Percentiles rank a stretch among this genome's conserved stretches.
These are phyloP conservation scores for Cepaea nemoralis DNA, from an alignment of 1,140 invertebrate genomes.

Conservation along the genomic window DNA sequence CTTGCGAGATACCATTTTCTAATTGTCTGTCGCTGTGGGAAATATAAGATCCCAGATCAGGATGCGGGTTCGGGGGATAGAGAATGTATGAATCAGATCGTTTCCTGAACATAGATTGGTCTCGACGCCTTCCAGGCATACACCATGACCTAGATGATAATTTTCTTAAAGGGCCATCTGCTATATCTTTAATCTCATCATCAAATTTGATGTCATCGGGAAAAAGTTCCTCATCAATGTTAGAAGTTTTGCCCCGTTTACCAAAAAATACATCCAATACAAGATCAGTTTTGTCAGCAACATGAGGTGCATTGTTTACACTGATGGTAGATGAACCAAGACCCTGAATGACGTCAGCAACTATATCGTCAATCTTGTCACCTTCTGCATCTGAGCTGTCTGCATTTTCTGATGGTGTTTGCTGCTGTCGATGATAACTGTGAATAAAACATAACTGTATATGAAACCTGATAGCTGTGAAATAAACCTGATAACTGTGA, in stretches of 20 bases:
- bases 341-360: background rate
- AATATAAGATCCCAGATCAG: background rate
- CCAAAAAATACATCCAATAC: background rate
- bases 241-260: background rate
- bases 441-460: no score
- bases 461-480: no score
- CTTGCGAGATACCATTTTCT: background rate
- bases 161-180: background rate
- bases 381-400: constrained; percentile 15
- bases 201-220: background rate
- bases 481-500: no score
- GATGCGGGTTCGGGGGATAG: background rate
- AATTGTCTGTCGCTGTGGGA: background rate
- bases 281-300: background rate
- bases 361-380: background rate
- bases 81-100: constrained; percentile 22
- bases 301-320: constrained; percentile 24
- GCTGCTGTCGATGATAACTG: constrained; percentile 45
- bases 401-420: constrained; percentile 3
- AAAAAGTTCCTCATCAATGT: background rate
- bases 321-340: background rate
- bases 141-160: constrained; percentile 14
- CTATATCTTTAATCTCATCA: background rate
- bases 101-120: constrained; percentile 6
- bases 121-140: background rate